phyloP scores from a whole-genome alignment of 2,888 invertebrate genomes.

The Agrotis segetum region DNA sequence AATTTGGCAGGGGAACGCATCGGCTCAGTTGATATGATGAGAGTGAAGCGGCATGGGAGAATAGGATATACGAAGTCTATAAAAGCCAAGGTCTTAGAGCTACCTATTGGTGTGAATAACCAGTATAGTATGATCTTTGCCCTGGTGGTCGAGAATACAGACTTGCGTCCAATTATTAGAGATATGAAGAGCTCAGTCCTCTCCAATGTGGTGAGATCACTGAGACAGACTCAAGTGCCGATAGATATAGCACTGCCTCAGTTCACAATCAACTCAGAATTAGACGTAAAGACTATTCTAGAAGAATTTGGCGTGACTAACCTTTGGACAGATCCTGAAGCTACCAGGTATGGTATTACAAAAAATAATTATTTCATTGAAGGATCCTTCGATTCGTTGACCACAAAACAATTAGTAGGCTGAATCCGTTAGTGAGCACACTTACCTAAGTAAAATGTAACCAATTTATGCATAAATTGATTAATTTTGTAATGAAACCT shows the following conservation, averaged over 20 bases:
- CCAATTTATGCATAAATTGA: conserved; percentile 33
- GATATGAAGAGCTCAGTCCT: conserved; percentile 14
- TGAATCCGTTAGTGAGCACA: conserved; percentile 2
- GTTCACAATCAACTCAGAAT: conserved; percentile 55
- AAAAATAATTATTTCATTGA: conserved; percentile 18
- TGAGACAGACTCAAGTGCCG: conserved; percentile 37
- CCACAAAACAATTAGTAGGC: conserved; percentile 39
- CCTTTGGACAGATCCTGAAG: conserved; percentile 59
- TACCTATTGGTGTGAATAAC: conserved; percentile 60
- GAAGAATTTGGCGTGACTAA: conserved; percentile 53
- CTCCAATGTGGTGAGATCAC: background rate
- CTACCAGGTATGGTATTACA: conserved; percentile 53
- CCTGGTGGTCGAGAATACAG: conserved; percentile 19
- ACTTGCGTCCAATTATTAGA: background rate
- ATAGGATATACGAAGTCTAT: conserved; percentile 44
- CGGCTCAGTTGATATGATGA: conserved; percentile 59
- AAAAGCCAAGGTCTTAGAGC: conserved; percentile 58
- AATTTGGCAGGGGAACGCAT: conserved; percentile 35
- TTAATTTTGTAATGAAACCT: conserved; percentile 33
- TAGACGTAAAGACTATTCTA: conserved; percentile 54
- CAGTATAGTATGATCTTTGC: conserved; percentile 58
- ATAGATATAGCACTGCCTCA: conserved; percentile 60
- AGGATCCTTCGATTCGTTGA: background rate
- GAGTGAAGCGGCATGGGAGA: conserved; percentile 37
- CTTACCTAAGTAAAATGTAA: conserved; percentile 23